Evolutionary conservation across 2,888 invertebrate species (phyloP).

Genomic region (Siphlonurus alternatus): DNA sequence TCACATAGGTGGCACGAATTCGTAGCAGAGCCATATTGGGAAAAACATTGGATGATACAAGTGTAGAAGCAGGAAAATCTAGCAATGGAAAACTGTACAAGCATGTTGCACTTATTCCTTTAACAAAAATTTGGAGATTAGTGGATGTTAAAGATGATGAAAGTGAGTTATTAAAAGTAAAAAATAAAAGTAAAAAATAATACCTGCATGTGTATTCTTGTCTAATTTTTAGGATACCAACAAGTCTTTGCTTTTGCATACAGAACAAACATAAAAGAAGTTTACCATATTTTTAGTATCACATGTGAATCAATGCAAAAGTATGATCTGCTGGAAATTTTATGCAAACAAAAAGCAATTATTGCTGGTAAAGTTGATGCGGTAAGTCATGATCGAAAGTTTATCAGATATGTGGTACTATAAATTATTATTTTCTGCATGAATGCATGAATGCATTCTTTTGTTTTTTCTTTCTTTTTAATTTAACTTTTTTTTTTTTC

Average conservation of each 20-base stretch:
- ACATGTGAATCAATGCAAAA: conserved; percentile 71
- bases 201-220: too few species aligned
- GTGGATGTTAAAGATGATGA: conserved; percentile 79
- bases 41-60: background rate
- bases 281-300: conserved; percentile 72
- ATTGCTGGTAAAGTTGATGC: conserved; percentile 84
- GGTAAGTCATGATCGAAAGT: too few species aligned
- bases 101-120: conserved; percentile 75
- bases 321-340: conserved; percentile 55
- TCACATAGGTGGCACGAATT: background rate
- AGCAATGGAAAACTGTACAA: conserved; percentile 74
- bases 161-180: conserved; percentile 30
- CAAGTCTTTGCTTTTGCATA: conserved; percentile 81
- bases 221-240: conserved; percentile 64
- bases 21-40: background rate
- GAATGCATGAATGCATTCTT: too few species aligned
- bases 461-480: too few species aligned
- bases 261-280: conserved; percentile 74
- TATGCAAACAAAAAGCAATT: conserved; percentile 83
- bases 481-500: too few species aligned
- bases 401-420: too few species aligned
- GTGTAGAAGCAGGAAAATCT: too few species aligned
- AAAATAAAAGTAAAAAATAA: too few species aligned
- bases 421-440: too few species aligned
- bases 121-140: conserved; percentile 78